Base-by-base conservation (phyloP, 2,797 vertebrate genomes). In the Pteronotus mesoamericanus region DNA sequence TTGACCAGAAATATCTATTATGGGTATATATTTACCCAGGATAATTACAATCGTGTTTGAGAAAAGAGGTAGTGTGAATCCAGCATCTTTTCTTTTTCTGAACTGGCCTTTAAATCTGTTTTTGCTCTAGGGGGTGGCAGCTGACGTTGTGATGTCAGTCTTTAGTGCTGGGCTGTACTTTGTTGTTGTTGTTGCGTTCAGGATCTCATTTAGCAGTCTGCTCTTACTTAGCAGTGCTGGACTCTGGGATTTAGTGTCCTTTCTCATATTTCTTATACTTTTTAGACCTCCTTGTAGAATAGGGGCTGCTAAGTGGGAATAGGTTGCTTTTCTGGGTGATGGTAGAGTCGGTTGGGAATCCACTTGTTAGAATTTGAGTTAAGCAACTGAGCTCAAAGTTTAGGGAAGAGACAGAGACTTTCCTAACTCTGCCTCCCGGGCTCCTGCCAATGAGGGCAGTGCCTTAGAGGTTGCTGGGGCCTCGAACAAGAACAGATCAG, bases 361-460 rank as follows among this genome's bases (percentile, higher is more conserved):
- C 37, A n/a, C 64, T 59, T 84, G 34, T 86, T 77, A 74, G 72
- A 68, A 68, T 86, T 75, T 12, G 64, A 59, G 71, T 95, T 94
- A 59, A 89, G 77, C 39, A 77, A 1, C 4, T 77, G 71, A 94
- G 89, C 93, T 90, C 86, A 91, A 72, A 83, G 75, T 79, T 95
- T 74, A 86, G 85, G 29, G 46, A 71, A n/a, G 44, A 78, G 44
- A 59, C 51, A 34, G n/a, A 74, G 26, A 44, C 44, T 80, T 85
- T 93, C n/a, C 57, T 66, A 26, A 66, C 0, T 12, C 51, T 48
- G 39, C 34, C 29, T 91, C 32, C 18, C 18, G 24, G 74, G 34
- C 19, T 26, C 12, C 12, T 42, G 78, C 32, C 34, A 51, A 0
- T 9, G 21, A 55, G 75, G 86, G 14, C 46, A 32, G 71, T 46